A percentile compares a stretch with the other conserved stretches of the same genome.
Evolutionary conservation across 2,113 vertebrate species (phyloP).

Genomic region (Erythrolamprus reginae): DNA sequence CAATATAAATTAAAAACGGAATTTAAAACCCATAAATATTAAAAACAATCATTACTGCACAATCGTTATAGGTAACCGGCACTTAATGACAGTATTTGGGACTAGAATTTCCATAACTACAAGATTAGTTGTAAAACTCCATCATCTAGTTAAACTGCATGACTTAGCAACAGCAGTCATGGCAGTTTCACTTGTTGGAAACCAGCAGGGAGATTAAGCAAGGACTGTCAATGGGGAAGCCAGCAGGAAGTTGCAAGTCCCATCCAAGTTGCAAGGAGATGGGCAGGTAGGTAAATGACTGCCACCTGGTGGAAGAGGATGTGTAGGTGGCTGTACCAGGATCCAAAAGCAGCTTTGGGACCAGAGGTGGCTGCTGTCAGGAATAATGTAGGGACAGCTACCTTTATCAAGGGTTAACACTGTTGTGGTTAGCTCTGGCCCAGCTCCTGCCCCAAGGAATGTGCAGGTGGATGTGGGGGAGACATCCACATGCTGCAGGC

Average conservation of each 20-base stretch:
- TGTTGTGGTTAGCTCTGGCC: no score
- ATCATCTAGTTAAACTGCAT: background rate
- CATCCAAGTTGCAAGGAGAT: background rate
- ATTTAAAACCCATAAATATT: no score
- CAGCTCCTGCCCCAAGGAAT: no score
- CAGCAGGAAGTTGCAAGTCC: background rate
- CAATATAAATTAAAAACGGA: no score
- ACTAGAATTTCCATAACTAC: background rate
- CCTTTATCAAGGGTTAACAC: background rate
- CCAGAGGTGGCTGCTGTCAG: background rate
- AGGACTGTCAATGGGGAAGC: background rate
- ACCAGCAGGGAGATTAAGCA: background rate
- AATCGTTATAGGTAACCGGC: background rate
- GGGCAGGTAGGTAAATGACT: background rate
- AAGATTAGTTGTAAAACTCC: background rate
- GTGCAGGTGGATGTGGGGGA: no score
- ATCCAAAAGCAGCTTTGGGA: background rate
- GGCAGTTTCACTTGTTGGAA: background rate
- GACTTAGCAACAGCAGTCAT: background rate
- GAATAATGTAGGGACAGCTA: background rate
- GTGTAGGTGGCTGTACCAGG: background rate
- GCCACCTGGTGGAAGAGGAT: background rate
- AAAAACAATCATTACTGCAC: no score
- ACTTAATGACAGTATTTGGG: background rate
- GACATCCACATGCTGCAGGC: no score